These are phyloP conservation scores for Zaprionus bogoriensis DNA, from an alignment of 2,888 invertebrate genomes.

Conservation along the genomic window DNA sequence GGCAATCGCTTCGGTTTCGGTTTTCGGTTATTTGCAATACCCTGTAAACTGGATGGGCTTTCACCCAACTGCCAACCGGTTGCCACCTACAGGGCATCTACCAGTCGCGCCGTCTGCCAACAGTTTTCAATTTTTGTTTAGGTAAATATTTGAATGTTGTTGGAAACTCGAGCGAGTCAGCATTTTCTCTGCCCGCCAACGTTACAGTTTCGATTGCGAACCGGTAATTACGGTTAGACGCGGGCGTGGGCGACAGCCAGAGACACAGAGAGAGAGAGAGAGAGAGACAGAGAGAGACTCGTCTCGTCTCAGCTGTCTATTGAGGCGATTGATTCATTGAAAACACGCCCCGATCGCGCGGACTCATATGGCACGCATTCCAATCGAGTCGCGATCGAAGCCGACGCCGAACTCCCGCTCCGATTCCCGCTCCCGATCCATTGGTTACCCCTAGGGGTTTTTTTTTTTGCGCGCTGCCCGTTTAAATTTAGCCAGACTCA, in stretches of 20 bases:
- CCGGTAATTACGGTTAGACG: constrained; percentile 43
- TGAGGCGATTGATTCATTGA: constrained; percentile 13
- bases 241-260: background rate
- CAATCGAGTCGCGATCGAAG: constrained; percentile 11
- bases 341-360: background rate
- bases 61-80: background rate
- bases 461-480: constrained; percentile 9
- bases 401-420: too few relatives aligned
- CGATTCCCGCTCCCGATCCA: too few relatives aligned
- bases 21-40: too few relatives aligned
- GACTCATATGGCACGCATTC: constrained; percentile 39
- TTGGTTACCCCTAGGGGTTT: constrained; percentile 32
- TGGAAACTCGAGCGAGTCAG: constrained; percentile 36
- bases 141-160: constrained; percentile 54
- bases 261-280: background rate
- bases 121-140: constrained; percentile 24
- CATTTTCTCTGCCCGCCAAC: constrained; percentile 35
- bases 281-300: background rate
- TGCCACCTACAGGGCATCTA: background rate
- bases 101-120: background rate
- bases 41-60: background rate
- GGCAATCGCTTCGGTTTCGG: constrained; percentile 2
- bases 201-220: constrained; percentile 49
- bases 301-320: background rate
- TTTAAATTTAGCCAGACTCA: constrained; percentile 50